Conservation (phyloP, 2,888 invertebrate genomes). For the Thymelicus lineola region DNA sequence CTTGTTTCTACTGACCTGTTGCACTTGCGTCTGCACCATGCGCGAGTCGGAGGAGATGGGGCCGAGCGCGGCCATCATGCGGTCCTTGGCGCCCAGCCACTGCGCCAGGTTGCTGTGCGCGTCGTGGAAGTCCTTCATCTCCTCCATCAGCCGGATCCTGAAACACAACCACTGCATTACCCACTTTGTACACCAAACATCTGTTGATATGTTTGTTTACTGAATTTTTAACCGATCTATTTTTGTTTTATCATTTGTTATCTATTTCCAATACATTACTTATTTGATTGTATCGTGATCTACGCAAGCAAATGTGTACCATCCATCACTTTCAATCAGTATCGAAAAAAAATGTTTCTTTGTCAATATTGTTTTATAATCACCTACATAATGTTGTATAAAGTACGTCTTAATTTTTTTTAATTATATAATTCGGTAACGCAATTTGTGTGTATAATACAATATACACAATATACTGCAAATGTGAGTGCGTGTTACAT, state of each 20-base stretch:
- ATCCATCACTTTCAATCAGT: not conserved
- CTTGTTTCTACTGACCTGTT: constrained; percentile 85
- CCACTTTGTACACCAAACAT: not conserved
- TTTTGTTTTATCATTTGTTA: not conserved
- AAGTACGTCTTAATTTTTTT: too few species aligned
- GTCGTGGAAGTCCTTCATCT: constrained; percentile 96
- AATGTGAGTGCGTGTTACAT: too few species aligned
- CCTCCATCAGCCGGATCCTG: constrained; percentile 91
- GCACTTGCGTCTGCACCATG: constrained; percentile 98
- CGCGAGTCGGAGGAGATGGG: constrained; percentile 98
- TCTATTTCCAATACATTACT: not conserved
- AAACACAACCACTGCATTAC: not conserved
- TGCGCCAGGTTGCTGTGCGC: constrained; percentile 92
- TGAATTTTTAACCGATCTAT: not conserved
- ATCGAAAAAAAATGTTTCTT: too few species aligned
- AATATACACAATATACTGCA: too few species aligned
- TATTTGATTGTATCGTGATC: not conserved
- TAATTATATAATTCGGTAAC: too few species aligned
- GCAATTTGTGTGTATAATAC: too few species aligned
- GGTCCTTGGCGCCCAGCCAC: constrained; percentile 97
- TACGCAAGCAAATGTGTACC: not conserved
- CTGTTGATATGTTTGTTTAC: not conserved
- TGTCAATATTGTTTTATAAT: too few species aligned
- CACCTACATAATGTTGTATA: too few species aligned
- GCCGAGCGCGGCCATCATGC: constrained; percentile 97